Evolutionary conservation across 2,888 invertebrate species (phyloP), one percentile per base, ranked within the genome.

Genomic region (Didymodactylos carnosus): DNA sequence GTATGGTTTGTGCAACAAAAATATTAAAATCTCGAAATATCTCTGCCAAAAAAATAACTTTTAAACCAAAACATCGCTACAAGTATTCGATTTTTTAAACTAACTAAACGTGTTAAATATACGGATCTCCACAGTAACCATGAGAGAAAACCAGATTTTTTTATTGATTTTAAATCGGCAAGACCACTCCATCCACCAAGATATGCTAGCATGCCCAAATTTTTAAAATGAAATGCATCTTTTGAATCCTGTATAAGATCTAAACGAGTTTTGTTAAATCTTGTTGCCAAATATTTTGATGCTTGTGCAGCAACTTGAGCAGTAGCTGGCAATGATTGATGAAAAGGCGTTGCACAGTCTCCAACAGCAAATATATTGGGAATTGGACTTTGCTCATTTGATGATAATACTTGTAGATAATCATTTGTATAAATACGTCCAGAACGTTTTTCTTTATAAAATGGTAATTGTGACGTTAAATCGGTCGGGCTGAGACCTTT

Each of bases 111-210:
- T 16, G 84, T 84, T 73, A 84, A 76, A 76, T 84, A 84, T 14
- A 83, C 84, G 10, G 84, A 84, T 39, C 84, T 76, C 84, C 84
- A 84, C 3, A 84, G 78, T 72, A 84, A 78, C 83, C 83, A 84
- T 3, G 83, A 83, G 1, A 81, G 79, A 72, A 82, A 80, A 49
- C 83, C 83, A 83, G 77, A 53, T 35, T 81, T 76, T 76, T 83
- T 83, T 35, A 81, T 75, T 11, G 82, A 79, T 6, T 82, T 82
- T 14, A 81, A 77, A 78, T 84, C 84, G 3, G 82, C 78, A 14
- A 84, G 76, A 25, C 79, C 84, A 70, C 82, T 78, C 76, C 82
- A 84, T 29, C 78, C 79, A 7, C 84, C 84, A 16, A 84, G 81
- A 75, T 84, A 84, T 14, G 84, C 83, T 76, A 84, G 75, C 84